phyloP scores from a whole-genome alignment of 2,888 invertebrate species.

The Apoderus coryli region DNA sequence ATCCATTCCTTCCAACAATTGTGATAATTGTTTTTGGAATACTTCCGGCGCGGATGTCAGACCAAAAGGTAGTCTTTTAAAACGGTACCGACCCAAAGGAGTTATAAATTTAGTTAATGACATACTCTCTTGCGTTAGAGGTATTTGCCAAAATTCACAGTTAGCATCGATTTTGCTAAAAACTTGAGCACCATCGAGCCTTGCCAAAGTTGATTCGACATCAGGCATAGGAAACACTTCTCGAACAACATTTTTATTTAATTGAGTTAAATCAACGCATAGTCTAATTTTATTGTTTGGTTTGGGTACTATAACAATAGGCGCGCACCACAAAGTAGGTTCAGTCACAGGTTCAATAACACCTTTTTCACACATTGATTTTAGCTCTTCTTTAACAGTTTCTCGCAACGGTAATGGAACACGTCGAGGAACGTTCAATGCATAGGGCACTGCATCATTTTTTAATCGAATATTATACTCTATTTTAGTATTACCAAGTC shows the following conservation, averaged over 20 bases:
- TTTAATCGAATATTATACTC: neutral
- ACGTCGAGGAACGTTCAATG: conserved; percentile 1
- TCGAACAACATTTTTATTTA: conserved; percentile 1
- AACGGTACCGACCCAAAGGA: neutral
- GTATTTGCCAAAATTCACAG: conserved; percentile 1
- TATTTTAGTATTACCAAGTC: neutral
- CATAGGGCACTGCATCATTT: neutral
- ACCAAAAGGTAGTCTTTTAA: neutral
- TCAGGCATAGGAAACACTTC: neutral
- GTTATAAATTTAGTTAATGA: neutral
- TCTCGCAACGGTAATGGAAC: conserved; percentile 1
- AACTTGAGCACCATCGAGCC: neutral
- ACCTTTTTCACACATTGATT: conserved; percentile 1
- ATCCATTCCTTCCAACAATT: neutral
- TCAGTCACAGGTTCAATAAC: conserved; percentile 1
- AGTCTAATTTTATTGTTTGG: neutral
- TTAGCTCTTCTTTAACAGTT: conserved; percentile 2
- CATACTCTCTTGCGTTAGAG: neutral
- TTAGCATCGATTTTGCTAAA: conserved; percentile 1
- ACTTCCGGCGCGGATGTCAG: conserved; percentile 2
- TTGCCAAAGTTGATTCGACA: neutral
- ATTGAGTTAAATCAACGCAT: conserved; percentile 1
- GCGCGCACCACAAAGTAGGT: neutral
- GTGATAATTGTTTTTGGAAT: neutral
- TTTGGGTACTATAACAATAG: neutral